Evolutionary conservation across 1,140 invertebrate genomes (phyloP), one percentile per base, ranked within the genome.

Genomic region (Hyposmocoma kahamanoa): DNA sequence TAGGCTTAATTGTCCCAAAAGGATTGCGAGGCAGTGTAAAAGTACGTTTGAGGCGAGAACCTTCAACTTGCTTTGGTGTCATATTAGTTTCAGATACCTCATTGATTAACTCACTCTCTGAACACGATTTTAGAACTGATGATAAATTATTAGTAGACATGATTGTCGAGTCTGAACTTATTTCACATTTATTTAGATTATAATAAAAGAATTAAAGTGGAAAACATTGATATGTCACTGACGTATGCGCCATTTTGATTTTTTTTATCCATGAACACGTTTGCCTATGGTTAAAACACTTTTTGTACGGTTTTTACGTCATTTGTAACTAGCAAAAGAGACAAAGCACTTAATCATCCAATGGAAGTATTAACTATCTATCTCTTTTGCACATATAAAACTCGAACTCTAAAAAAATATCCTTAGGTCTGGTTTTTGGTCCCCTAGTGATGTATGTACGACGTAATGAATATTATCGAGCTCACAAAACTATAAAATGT

Each of bases 1-100:
- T 69, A 47, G 76, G 68, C 53, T 76, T 81, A 34, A 48, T 58
- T 47, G 77, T 74, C 22, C 83, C 80, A 70, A 87, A 87, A 34
- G 86, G 86, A 70, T 87, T 87, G 42, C 86, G 77, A 72, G 86
- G 84, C 47, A 87, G 72, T 41, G 86, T 87, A 85, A 87, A 86
- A 61, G 86, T 87, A 66, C 86, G 72, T 67, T 87, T 87, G 63
- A 87, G 58, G 75, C 82, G 79, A 49, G 84, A 87, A 58, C 83
- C 82, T 72, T 87, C 84, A 55, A 77, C 77, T 71, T 87, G 83
- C 73, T 85, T 85, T 72, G 81, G 71, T 82, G 80, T 82, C 77
- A 86, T 84, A 63, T 66, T 81, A 48, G 76, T 68, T 61, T 85
- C 83, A 46, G 72, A 64, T 48, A 80, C 75, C 67, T 86, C 84